Evolutionary conservation across 2,888 invertebrate genomes (phyloP).

Genomic region (Chelonus formosanus): DNA sequence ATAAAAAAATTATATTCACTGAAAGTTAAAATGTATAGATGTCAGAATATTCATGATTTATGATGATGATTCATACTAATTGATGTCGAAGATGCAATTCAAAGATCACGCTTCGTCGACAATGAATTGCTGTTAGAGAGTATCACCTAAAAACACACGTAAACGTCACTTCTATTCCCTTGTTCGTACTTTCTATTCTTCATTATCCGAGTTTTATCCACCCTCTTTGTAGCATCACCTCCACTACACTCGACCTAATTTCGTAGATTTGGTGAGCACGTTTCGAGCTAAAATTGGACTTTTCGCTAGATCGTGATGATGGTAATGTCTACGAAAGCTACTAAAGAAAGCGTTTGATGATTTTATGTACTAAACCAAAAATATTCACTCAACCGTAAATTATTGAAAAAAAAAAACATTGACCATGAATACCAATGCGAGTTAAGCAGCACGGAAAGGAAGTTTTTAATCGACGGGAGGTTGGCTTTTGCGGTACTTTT

Average conservation of each 20-base stretch:
- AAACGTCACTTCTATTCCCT: too few species aligned
- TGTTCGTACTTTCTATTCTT: too few species aligned
- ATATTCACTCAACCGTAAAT: not conserved
- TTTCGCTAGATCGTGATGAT: not conserved
- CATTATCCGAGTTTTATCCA: too few species aligned
- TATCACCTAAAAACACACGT: too few species aligned
- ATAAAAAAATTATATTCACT: too few species aligned
- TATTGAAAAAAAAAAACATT: constrained; percentile 11
- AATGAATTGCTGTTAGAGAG: too few species aligned
- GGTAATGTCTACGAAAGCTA: not conserved
- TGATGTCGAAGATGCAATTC: too few species aligned
- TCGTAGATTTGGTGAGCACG: constrained; percentile 19
- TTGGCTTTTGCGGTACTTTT: constrained; percentile 23
- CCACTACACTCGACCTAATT: constrained; percentile 37
- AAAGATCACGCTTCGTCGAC: too few species aligned
- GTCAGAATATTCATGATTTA: too few species aligned
- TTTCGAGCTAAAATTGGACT: constrained; percentile 15
- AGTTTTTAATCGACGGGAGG: constrained; percentile 37
- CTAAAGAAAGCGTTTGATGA: not conserved
- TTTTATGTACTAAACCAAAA: not conserved
- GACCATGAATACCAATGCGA: constrained; percentile 41
- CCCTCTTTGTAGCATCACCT: too few species aligned
- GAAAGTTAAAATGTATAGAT: too few species aligned
- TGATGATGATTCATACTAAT: too few species aligned
- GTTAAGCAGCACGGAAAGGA: constrained; percentile 44